Conservation (phyloP, 2,888 invertebrate genomes). For the Drosophila siamana region DNA sequence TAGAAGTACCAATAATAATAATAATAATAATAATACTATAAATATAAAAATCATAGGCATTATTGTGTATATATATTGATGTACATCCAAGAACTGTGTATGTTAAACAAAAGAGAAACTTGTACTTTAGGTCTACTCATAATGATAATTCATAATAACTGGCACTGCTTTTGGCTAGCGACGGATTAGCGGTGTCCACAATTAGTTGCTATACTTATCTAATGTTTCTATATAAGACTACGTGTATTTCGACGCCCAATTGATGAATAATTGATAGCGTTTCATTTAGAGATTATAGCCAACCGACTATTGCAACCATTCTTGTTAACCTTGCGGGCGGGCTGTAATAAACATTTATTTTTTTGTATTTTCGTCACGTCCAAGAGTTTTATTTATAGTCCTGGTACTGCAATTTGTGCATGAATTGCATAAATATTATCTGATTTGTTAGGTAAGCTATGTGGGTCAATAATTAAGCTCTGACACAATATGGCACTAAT, state of each 20-base stretch:
- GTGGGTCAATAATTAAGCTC: not conserved
- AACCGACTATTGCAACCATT: constrained; percentile 7
- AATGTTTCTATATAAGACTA: constrained; percentile 43
- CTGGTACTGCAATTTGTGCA: too few species aligned
- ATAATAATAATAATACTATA: constrained; percentile 16
- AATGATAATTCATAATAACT: constrained; percentile 17
- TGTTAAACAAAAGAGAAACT: constrained; percentile 40
- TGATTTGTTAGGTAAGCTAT: not conserved
- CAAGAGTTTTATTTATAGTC: constrained; percentile 7
- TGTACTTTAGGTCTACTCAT: constrained; percentile 45
- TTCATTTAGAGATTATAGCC: constrained; percentile 8
- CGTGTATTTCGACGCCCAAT: constrained; percentile 18
- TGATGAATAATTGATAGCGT: constrained; percentile 16
- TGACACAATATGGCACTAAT: not conserved
- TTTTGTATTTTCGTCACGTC: constrained; percentile 53
- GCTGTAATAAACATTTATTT: constrained; percentile 36
- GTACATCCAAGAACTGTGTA: constrained; percentile 57
- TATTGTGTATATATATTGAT: constrained; percentile 35
- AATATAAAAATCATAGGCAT: constrained; percentile 31
- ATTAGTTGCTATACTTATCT: constrained; percentile 46
- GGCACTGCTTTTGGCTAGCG: constrained; percentile 49
- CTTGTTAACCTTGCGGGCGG: constrained; percentile 13
- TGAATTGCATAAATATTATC: not conserved
- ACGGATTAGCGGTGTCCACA: constrained; percentile 34
- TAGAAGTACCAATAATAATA: constrained; percentile 30